Percentiles rank a stretch among this genome's conserved stretches.
These are phyloP conservation scores for Zaprionus capensis DNA, from an alignment of 1,140 invertebrate species.

Conservation along the genomic window DNA sequence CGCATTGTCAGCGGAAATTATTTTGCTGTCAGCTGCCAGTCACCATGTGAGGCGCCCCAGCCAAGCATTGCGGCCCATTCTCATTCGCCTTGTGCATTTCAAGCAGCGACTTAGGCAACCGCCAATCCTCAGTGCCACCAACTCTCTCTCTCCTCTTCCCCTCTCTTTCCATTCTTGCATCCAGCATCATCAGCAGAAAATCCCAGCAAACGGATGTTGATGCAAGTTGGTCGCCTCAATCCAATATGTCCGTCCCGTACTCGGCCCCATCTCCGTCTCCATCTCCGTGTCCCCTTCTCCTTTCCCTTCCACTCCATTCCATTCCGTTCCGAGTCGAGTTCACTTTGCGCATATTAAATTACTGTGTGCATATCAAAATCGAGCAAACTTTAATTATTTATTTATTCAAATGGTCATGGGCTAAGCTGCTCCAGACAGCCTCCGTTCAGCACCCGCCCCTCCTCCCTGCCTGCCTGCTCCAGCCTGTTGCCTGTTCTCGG, in stretches of 20 bases:
- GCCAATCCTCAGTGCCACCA: conserved; percentile 6
- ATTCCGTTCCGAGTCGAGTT: background rate
- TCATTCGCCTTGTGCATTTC: conserved; percentile 33
- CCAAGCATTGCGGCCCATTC: background rate
- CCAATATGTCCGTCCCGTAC: background rate
- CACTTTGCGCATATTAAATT: conserved; percentile 39
- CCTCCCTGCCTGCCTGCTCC: background rate
- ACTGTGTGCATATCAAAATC: conserved; percentile 34
- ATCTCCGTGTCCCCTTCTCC: background rate
- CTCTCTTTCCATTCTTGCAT: conserved; percentile 3
- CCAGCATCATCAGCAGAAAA: conserved; percentile 39
- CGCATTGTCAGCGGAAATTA: conserved; percentile 58
- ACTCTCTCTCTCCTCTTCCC: conserved; percentile 26
- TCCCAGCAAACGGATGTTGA: conserved; percentile 29
- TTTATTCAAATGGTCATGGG: conserved; percentile 63
- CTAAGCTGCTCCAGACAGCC: conserved; percentile 45
- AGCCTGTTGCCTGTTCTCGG: conserved; percentile 1
- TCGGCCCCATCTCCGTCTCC: background rate
- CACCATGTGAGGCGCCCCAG: conserved; percentile 19
- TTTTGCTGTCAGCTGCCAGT: conserved; percentile 48
- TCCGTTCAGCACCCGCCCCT: background rate
- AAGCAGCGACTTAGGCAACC: conserved; percentile 33
- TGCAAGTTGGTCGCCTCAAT: conserved; percentile 5
- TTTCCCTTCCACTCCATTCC: background rate
- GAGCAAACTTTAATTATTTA: conserved; percentile 69